Evolutionary conservation across 2,113 vertebrate genomes (phyloP).

Genomic region (Psittacula cyanocephala): DNA sequence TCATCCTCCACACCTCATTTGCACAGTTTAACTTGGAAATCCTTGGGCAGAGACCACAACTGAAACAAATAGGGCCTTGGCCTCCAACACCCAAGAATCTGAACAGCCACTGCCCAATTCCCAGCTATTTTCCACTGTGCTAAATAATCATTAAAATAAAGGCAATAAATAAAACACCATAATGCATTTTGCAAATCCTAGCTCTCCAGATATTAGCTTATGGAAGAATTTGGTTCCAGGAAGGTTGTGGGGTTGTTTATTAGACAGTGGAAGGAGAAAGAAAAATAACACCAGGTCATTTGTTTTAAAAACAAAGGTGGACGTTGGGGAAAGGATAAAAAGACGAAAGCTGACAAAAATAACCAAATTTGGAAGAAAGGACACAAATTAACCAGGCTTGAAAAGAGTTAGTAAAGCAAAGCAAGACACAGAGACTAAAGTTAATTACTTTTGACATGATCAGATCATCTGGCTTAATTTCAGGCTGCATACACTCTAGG

Average conservation of each 20-base stretch:
- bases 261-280: not conserved
- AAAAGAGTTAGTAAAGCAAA: not conserved
- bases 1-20: not conserved
- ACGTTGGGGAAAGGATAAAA: not conserved
- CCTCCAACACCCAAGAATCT: not conserved
- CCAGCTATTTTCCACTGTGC: not conserved
- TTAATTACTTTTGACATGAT: slow-evolving; percentile 73
- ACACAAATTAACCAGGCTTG: slow-evolving; percentile 44
- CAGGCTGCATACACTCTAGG: not conserved
- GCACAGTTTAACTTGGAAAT: not conserved
- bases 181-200: not conserved
- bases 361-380: slow-evolving; percentile 4
- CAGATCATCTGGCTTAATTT: slow-evolving; percentile 58
- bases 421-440: slow-evolving; percentile 42
- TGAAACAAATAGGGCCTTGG: not conserved
- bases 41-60: not conserved
- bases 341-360: not conserved
- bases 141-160: not conserved
- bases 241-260: not conserved
- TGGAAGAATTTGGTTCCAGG: not conserved
- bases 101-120: accelerated
- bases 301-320: not conserved
- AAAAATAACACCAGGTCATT: not conserved
- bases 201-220: not conserved
- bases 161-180: not conserved